These are phyloP conservation scores for Drosophila tani DNA, from an alignment of 1,140 invertebrate species.

Conservation along the genomic window DNA sequence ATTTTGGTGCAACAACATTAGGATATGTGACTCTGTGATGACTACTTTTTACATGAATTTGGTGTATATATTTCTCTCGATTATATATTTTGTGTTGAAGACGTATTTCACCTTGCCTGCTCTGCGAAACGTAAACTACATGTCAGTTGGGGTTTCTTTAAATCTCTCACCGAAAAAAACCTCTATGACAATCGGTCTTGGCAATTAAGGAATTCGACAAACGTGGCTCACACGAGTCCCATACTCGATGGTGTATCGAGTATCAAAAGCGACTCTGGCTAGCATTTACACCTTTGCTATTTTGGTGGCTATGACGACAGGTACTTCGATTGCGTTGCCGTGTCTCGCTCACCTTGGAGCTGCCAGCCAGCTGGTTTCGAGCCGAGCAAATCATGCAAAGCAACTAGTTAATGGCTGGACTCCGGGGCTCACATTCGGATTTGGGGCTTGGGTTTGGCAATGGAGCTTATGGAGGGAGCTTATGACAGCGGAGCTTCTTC, in stretches of 20 bases:
- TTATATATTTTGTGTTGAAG: background rate
- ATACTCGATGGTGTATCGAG: conserved; percentile 12
- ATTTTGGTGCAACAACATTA: conserved; percentile 34
- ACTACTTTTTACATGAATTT: conserved; percentile 32
- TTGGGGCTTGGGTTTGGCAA: conserved; percentile 42
- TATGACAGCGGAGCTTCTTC: conserved; percentile 34
- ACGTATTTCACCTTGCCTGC: conserved; percentile 24
- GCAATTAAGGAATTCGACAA: conserved; percentile 56
- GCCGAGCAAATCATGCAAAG: conserved; percentile 66
- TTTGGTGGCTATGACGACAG: conserved; percentile 63
- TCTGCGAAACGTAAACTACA: conserved; percentile 15
- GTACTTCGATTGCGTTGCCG: conserved; percentile 57
- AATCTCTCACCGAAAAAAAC: background rate
- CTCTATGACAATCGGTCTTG: conserved; percentile 10
- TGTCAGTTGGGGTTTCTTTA: background rate
- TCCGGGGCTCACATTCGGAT: conserved; percentile 24
- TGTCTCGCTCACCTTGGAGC: conserved; percentile 69
- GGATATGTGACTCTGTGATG: conserved; percentile 3
- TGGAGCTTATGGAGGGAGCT: conserved; percentile 31
- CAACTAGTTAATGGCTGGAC: conserved; percentile 56
- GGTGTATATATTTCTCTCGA: background rate
- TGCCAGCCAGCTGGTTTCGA: conserved; percentile 52
- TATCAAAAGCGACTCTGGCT: conserved; percentile 48
- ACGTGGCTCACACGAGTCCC: conserved; percentile 27
- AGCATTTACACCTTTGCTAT: conserved; percentile 63